These are phyloP conservation scores for Achatina immaculata DNA, from an alignment of 1,140 invertebrate species.

Conservation along the genomic window DNA sequence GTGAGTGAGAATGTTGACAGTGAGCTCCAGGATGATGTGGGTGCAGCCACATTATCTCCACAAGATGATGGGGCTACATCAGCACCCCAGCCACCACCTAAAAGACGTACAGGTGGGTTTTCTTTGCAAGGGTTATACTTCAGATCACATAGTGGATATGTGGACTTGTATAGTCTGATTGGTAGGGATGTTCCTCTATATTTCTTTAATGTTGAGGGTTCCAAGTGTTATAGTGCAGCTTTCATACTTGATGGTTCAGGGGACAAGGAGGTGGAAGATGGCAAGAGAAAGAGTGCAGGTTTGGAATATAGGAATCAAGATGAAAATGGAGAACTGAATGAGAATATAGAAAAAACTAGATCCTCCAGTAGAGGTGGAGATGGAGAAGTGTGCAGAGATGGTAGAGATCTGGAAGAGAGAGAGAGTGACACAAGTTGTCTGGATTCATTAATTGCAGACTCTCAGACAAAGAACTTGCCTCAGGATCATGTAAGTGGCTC, in stretches of 20 bases:
- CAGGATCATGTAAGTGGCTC: too few relatives aligned
- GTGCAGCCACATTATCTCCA: background rate
- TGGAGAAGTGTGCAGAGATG: too few relatives aligned
- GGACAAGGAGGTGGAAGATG: background rate
- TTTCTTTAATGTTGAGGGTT: constrained; percentile 25
- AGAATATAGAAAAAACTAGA: too few relatives aligned
- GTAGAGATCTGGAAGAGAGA: too few relatives aligned
- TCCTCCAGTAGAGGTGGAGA: too few relatives aligned
- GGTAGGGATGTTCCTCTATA: constrained; percentile 1
- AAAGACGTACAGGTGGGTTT: constrained; percentile 28
- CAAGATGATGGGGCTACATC: background rate
- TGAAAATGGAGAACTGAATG: too few relatives aligned
- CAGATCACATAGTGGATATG: background rate
- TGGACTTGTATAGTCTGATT: constrained; percentile 15
- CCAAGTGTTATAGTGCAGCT: constrained; percentile 6
- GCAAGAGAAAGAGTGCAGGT: background rate
- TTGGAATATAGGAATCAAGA: too few relatives aligned
- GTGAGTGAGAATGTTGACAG: background rate
- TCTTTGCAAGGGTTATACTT: constrained; percentile 14
- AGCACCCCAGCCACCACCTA: background rate
- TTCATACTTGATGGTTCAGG: background rate
- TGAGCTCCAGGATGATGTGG: background rate
- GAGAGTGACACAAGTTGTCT: too few relatives aligned
- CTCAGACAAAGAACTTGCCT: too few relatives aligned
- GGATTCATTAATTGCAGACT: too few relatives aligned